Percentiles rank a stretch among this genome's conserved stretches.
phyloP scores from a whole-genome alignment of 2,113 vertebrate species.

The Hystrix cristata region DNA sequence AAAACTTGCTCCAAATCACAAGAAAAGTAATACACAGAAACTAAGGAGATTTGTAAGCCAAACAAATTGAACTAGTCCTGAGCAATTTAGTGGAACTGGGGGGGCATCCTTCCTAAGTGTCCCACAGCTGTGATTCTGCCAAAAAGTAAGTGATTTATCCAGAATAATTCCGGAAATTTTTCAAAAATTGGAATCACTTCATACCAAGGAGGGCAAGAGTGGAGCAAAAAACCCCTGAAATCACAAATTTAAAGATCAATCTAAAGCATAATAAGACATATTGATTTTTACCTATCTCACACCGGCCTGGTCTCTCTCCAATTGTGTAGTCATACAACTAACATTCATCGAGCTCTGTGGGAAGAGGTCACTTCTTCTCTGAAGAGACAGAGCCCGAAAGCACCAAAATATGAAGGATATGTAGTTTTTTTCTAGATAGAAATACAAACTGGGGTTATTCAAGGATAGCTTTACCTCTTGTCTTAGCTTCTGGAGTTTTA shows the following conservation, averaged over 20 bases:
- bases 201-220: not conserved
- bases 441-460: not conserved
- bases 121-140: not conserved
- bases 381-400: not conserved
- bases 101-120: not conserved
- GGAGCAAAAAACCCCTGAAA: not conserved
- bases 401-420: not conserved
- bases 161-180: not conserved
- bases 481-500: not conserved
- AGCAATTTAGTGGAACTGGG: not conserved
- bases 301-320: too few species aligned
- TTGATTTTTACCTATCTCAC: not conserved
- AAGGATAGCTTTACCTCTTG: not conserved
- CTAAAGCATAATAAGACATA: not conserved
- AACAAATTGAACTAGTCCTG: not conserved
- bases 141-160: not conserved
- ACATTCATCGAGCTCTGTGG: not conserved
- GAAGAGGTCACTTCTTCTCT: not conserved
- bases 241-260: not conserved
- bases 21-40: not conserved
- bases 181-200: not conserved
- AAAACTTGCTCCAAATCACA: slow-evolving; percentile 4
- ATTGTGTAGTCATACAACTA: not conserved
- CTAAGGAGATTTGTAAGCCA: not conserved
- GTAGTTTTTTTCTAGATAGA: not conserved